These are phyloP conservation scores for Heteromurus nitidus DNA, from an alignment of 2,888 invertebrate species.

Conservation along the genomic window DNA sequence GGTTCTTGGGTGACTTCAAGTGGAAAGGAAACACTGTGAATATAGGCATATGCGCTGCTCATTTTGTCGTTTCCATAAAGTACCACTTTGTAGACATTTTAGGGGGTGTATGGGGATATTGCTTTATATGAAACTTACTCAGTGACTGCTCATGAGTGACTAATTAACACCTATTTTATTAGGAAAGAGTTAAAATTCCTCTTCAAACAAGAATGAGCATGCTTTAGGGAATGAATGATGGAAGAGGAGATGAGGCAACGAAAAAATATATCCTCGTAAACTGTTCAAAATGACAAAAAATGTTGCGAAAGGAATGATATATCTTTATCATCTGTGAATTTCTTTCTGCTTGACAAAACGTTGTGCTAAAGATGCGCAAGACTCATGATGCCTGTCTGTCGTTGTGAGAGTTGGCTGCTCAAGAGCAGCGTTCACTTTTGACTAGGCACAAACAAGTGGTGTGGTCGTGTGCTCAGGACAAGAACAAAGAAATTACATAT, in stretches of 20 bases:
- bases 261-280: too few relatives aligned
- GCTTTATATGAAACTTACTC: background rate
- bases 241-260: background rate
- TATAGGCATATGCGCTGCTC: background rate
- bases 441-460: background rate
- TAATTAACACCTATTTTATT: constrained; percentile 37
- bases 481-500: constrained; percentile 11
- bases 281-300: constrained; percentile 33
- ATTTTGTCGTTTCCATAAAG: background rate
- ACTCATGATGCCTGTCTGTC: too few relatives aligned
- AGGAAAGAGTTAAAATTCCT: constrained; percentile 22
- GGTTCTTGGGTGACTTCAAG: constrained; percentile 15
- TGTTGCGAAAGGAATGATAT: constrained; percentile 23
- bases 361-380: too few relatives aligned
- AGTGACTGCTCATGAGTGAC: constrained; percentile 50
- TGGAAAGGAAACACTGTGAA: background rate
- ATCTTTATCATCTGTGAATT: background rate
- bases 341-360: too few relatives aligned
- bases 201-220: background rate
- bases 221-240: background rate
- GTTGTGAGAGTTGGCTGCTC: too few relatives aligned
- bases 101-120: background rate
- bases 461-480: background rate
- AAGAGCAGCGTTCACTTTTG: too few relatives aligned
- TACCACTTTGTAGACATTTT: background rate